Base-by-base conservation (phyloP, 2,888 invertebrate genomes). In the Allygus modestus region DNA sequence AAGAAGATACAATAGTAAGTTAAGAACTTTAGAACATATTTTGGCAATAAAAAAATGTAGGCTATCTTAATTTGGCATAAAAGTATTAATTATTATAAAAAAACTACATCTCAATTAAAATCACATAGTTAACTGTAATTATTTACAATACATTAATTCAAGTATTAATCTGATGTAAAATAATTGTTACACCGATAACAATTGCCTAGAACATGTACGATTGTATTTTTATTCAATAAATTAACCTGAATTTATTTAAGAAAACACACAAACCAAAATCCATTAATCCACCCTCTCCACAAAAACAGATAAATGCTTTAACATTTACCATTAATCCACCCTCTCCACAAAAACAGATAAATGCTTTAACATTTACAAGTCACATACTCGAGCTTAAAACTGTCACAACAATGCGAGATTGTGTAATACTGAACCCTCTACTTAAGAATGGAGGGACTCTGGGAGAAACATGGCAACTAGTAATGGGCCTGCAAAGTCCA, bases 281-380 rank as follows among this genome's bases (percentile, higher is more conserved):
- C 46, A 46, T 17, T 12, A 2, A 17, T 4, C 46, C 46, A 46
- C 12, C n/a, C 46, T 46, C 46, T 41, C n/a, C n/a, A 17, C 46
- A 46, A 1, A 17, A 46, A 46, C 41, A 58, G 23, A 12, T 58
- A 58, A 58, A 58, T 58, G 58, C 58, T 20, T 58, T 58, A 20
- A 58, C 58, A 23, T 58, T 58, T 58, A 46, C 12, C 41, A 41
- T 41, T 5, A 5, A 41, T 5, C 41, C 41, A 41, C 11, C 11
- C 41, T 41, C 41, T 41, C n/a, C n/a, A 17, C 46, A 46, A 1
- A 17, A 46, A 46, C 41, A 58, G 23, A 12, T 58, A 58, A 58
- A 58, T 58, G 58, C 58, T 20, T 58, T 58, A 20, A 58, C 58
- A 23, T 58, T 58, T 58, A 46, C 12, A 20, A 20, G 58, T 58